Evolutionary conservation across 2,797 vertebrate genomes (phyloP).

Genomic region (Chiloscyllium punctatum): DNA sequence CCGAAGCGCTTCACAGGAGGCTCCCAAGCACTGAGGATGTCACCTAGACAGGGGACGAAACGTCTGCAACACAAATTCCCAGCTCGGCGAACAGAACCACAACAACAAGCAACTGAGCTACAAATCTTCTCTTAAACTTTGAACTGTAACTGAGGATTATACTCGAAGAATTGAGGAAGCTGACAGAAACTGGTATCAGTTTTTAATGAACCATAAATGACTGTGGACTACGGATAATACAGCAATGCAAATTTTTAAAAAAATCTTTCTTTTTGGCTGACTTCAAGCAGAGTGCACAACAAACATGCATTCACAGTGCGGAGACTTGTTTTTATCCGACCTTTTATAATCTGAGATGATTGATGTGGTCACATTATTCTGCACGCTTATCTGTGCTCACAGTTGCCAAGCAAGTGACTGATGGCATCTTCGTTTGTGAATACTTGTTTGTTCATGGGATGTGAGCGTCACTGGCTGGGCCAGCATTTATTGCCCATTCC

Average conservation of each 20-base stretch:
- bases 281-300: not conserved
- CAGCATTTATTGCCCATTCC: not conserved
- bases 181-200: conserved; percentile 17
- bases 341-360: not conserved
- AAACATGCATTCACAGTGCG: not conserved
- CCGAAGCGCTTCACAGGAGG: no score
- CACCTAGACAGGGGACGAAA: no score
- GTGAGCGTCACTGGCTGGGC: not conserved
- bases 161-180: conserved; percentile 2
- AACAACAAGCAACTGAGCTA: no score
- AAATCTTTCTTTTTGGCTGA: not conserved
- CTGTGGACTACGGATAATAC: not conserved
- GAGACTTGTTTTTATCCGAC: not conserved
- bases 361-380: not conserved
- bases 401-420: not conserved
- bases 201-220: conserved; percentile 19
- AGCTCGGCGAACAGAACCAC: no score
- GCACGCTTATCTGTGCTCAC: not conserved
- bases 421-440: not conserved
- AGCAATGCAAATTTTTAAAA: not conserved
- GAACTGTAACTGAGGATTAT: conserved; percentile 21
- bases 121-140: no score
- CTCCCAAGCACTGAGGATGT: no score
- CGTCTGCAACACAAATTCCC: no score
- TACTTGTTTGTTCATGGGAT: not conserved